Conservation (phyloP, 2,888 invertebrate genomes). For the Dascillus cervinus region DNA sequence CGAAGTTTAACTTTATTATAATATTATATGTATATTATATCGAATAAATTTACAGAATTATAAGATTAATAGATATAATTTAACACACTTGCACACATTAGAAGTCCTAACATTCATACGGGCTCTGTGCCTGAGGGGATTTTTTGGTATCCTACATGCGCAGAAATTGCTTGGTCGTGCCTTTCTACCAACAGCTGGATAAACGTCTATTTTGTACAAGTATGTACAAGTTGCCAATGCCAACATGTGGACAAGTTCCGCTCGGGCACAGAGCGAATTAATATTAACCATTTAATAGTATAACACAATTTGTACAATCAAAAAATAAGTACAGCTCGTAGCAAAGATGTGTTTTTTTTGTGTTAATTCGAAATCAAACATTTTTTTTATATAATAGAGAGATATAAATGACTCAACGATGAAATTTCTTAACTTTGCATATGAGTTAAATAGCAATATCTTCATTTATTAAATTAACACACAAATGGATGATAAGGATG, state of each 20-base stretch:
- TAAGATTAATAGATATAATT: slow-evolving; percentile 42
- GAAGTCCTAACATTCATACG: slow-evolving; percentile 36
- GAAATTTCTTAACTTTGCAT: slow-evolving; percentile 26
- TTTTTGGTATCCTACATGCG: no score
- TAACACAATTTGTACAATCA: slow-evolving; percentile 65
- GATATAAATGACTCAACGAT: slow-evolving; percentile 32
- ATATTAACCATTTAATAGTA: slow-evolving; percentile 21
- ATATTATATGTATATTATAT: slow-evolving; percentile 41
- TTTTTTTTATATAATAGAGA: slow-evolving; percentile 25
- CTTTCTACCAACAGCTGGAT: no score
- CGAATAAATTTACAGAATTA: slow-evolving; percentile 45
- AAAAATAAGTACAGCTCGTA: slow-evolving; percentile 61
- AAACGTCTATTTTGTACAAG: no score
- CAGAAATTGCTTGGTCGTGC: no score
- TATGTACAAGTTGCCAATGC: no score
- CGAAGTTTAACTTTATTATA: slow-evolving; percentile 27
- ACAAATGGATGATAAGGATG: slow-evolving; percentile 24
- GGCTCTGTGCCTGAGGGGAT: slow-evolving; percentile 30
- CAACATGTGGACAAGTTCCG: slow-evolving; percentile 15
- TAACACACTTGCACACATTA: slow-evolving; percentile 39
- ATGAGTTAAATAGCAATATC: slow-evolving; percentile 34
- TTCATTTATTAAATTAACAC: slow-evolving; percentile 37
- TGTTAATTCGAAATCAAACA: slow-evolving; percentile 25
- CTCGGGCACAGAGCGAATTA: slow-evolving; percentile 19
- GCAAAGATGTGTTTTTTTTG: slow-evolving; percentile 51